These are phyloP conservation scores for Melipona quadrifasciata DNA, from an alignment of 1,140 invertebrate genomes.

Conservation along the genomic window DNA sequence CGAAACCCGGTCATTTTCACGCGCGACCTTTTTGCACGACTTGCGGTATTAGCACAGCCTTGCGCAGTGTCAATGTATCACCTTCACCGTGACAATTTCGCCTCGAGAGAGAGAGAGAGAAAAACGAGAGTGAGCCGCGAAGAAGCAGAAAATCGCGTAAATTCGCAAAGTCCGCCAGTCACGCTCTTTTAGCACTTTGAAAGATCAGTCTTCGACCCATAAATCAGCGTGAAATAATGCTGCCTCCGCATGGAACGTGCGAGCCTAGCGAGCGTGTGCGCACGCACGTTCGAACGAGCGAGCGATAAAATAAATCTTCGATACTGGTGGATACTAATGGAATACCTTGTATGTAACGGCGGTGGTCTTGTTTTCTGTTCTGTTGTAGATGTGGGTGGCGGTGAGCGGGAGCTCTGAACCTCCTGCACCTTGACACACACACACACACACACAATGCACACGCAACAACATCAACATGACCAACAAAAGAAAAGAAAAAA, in stretches of 20 bases:
- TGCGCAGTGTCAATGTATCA: conserved; percentile 62
- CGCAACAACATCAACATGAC: conserved; percentile 48
- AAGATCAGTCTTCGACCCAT: conserved; percentile 68
- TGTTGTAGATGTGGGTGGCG: conserved; percentile 84
- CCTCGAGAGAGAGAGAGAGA: neutral
- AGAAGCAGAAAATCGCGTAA: conserved; percentile 20
- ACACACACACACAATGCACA: conserved; percentile 67
- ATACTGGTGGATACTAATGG: conserved; percentile 80
- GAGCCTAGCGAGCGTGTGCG: conserved; percentile 30
- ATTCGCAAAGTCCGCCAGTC: conserved; percentile 49
- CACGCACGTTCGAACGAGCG: conserved; percentile 54
- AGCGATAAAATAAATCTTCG: conserved; percentile 77
- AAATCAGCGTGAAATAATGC: conserved; percentile 77
- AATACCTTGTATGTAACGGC: conserved; percentile 82
- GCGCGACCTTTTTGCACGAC: conserved; percentile 42
- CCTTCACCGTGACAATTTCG: conserved; percentile 49
- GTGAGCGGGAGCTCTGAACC: conserved; percentile 82
- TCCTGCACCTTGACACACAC: conserved; percentile 77
- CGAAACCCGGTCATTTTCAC: conserved; percentile 26
- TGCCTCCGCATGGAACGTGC: conserved; percentile 63
- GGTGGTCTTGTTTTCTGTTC: conserved; percentile 83
- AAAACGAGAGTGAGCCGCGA: too few relatives aligned
- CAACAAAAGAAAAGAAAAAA: conserved; percentile 60
- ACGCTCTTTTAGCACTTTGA: conserved; percentile 54
- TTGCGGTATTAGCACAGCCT: conserved; percentile 38